Evolutionary conservation across 2,888 invertebrate genomes (phyloP), one percentile per base, ranked within the genome.

Genomic region (Rutpela maculata): DNA sequence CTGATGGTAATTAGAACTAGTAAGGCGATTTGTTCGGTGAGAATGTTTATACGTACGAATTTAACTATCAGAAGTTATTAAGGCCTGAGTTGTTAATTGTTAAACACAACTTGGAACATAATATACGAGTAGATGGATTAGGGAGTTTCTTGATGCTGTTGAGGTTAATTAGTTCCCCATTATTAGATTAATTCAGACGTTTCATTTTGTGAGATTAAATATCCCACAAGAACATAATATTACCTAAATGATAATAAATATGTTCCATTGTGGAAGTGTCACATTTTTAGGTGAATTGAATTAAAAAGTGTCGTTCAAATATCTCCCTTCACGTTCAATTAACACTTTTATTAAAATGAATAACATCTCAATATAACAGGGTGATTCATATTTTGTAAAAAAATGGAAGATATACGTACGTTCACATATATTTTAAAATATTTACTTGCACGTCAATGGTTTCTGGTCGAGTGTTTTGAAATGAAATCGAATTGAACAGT

Each of bases 1-100:
- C 72, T 72, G 72, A 55, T 72, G 55, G 59, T 50, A 72, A 72
- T 72, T 72, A 72, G 63, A 43, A 38, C 62, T 63, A 35, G 62
- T 72, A 72, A 72, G 72, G 63, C 72, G 72, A 72, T 72, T 72
- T 72, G 72, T 72, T 72, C 72, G 43, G 60, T 59, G 72, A 72
- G 63, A 72, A 72, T 72, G 72, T 72, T 72, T 72, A 55, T 62
- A 72, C 35, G 63, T 72, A 72, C 72, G 63, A 72, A 72, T 63
- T 72, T 72, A 72, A 72, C 62, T 50, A 55, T 72, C 72, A 55
- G 26, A 63, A n/a, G 50, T 63, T 60, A 72, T 63, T 72, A 72
- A 19, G 63, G 63, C 18, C 72, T 26, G 9, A 43, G 50, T 50
- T 43, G 70, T 22, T 70, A 70, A 70, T 70, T 70, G 43, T 70